phyloP scores from a whole-genome alignment of 1,140 invertebrate species.

The Microvelia longipes region DNA sequence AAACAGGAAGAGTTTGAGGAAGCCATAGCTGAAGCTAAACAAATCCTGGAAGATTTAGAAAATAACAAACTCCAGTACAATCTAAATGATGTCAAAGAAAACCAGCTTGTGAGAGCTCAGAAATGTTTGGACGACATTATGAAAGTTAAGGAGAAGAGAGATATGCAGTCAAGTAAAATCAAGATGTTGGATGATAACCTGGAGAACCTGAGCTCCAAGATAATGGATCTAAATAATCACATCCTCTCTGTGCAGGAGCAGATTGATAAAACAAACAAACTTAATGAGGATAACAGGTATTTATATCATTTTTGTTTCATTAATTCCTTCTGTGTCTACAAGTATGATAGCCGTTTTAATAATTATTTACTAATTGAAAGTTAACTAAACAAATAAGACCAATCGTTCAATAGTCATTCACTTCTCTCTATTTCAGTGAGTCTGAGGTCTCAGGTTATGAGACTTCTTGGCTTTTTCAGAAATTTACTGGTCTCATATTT shows the following conservation, averaged over 20 bases:
- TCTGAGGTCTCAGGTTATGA: no score
- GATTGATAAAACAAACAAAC: neutral
- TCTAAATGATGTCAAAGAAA: constrained; percentile 17
- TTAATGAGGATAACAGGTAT: neutral
- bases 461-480: no score
- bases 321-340: no score
- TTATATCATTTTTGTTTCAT: no score
- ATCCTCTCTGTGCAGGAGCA: constrained; percentile 24
- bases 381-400: no score
- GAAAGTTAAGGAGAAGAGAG: constrained; percentile 3
- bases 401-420: no score
- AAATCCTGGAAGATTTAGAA: constrained; percentile 46
- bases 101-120: constrained; percentile 8
- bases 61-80: neutral
- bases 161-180: neutral
- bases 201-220: constrained; percentile 7
- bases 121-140: constrained; percentile 9
- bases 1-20: constrained; percentile 44
- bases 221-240: constrained; percentile 21
- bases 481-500: no score
- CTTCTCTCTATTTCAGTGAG: no score
- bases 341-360: no score
- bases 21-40: constrained; percentile 53
- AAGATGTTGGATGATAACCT: constrained; percentile 42
- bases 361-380: no score